Evolutionary conservation across 2,888 invertebrate genomes (phyloP), one percentile per base, ranked within the genome.

Genomic region (Eupeodes latifasciatus): DNA sequence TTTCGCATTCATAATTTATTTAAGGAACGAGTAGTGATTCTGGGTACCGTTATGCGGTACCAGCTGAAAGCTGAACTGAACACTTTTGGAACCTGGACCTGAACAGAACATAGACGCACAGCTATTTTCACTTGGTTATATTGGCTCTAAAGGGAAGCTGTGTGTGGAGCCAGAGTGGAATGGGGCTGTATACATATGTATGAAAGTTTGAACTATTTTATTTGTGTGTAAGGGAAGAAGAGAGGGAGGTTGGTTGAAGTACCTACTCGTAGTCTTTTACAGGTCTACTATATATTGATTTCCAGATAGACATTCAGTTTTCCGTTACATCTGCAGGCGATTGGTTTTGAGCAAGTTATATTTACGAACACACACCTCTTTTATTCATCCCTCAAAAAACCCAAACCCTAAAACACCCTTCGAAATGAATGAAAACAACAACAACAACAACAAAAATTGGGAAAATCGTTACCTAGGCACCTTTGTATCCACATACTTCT

Each of bases 1-100:
- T 88, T 88, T 88, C 88, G 81, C 78, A 88, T 88, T 88, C 88
- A 88, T 88, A 88, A 88, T 88, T 88, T 88, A 88, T 88, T 88
- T 85, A 88, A 81, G 81, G 85, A 71, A 51, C 67, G 77, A 77
- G 59, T 64, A 77, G 59, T 71, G 51, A 10, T 74, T 51, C 77
- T 78, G 78, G 74, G 74, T 67, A 75, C 27, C 57, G 44, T 11
- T 19, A 6, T 44, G 76, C 69, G 74, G 78, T 69, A 88, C 59
- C 88, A 88, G 78, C 78, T 88, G 85, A 85, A 75, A 74, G 55
- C 74, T 77, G 71, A 27, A 27, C 66, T 71, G 82, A 51, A 51
- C 10, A 51, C 51, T 51, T 51, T 27, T 27, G 27, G 55, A 19
- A 55, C 12, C 19, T 64, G 11, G 59, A 59, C 59, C 59, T 9